Evolutionary conservation across 2,888 invertebrate genomes (phyloP).

Genomic region (Dynastes maya): DNA sequence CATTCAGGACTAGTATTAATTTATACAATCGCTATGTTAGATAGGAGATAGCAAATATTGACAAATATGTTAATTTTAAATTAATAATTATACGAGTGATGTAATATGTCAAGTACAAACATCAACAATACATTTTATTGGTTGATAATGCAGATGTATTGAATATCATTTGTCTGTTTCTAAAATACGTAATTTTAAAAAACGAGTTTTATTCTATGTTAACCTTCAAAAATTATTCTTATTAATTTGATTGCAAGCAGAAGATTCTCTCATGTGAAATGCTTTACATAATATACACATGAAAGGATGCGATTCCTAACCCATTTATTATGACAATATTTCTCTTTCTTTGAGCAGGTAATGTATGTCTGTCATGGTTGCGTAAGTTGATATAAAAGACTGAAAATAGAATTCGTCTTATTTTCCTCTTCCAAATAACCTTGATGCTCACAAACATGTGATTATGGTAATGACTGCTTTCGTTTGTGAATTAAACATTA

Average conservation of each 20-base stretch:
- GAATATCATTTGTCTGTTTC: background rate
- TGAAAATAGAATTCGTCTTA: background rate
- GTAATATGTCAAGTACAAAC: constrained; percentile 41
- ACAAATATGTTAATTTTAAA: constrained; percentile 44
- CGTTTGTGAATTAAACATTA: background rate
- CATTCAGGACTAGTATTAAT: background rate
- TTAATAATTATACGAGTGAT: constrained; percentile 33
- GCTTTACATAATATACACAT: background rate
- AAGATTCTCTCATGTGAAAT: background rate
- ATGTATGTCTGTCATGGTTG: constrained; percentile 11
- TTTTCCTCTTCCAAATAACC: background rate
- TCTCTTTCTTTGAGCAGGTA: background rate
- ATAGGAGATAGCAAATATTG: constrained; percentile 30
- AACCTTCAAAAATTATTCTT: background rate
- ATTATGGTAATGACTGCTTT: constrained; percentile 4
- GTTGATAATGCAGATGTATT: background rate
- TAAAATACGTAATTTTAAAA: background rate
- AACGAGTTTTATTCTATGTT: background rate
- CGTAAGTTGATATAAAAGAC: constrained; percentile 16
- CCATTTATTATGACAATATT: background rate
- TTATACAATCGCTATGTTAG: constrained; percentile 33
- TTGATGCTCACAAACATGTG: background rate
- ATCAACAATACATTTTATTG: background rate
- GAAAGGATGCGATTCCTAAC: background rate
- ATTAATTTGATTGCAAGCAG: too few relatives aligned